Percentiles rank a stretch among this genome's conserved stretches.
phyloP scores from a whole-genome alignment of 2,113 vertebrate species.

The Myxocyprinus asiaticus region DNA sequence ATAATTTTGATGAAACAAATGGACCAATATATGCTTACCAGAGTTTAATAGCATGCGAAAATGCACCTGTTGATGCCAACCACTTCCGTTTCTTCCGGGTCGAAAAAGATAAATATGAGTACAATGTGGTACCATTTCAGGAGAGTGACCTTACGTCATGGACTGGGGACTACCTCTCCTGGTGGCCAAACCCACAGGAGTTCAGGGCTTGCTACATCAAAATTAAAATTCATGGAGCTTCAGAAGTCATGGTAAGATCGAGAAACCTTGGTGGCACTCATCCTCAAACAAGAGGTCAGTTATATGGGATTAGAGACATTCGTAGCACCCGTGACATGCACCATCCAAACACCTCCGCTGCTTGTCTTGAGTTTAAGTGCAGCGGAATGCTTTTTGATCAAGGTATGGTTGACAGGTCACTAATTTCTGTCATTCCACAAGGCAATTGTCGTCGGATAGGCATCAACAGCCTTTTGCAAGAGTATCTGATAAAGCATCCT shows the following conservation, averaged over 20 bases:
- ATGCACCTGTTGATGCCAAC: slow-evolving; percentile 80
- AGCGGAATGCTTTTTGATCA: slow-evolving; percentile 96
- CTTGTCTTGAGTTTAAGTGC: slow-evolving; percentile 96
- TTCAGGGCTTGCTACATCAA: slow-evolving; percentile 96
- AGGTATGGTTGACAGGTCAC: slow-evolving; percentile 81
- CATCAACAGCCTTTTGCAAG: slow-evolving; percentile 82
- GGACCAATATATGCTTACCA: slow-evolving; percentile 93
- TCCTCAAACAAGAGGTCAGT: slow-evolving; percentile 78
- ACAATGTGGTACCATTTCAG: slow-evolving; percentile 92
- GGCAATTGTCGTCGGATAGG: slow-evolving; percentile 83
- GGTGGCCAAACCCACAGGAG: slow-evolving; percentile 98
- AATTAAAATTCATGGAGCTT: slow-evolving; percentile 85
- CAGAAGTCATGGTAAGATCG: slow-evolving; percentile 90
- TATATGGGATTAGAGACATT: slow-evolving; percentile 92
- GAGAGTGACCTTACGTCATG: slow-evolving; percentile 90
- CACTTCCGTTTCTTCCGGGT: slow-evolving; percentile 95
- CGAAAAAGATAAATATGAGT: slow-evolving; percentile 94
- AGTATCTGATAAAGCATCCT: slow-evolving; percentile 88
- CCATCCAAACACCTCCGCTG: slow-evolving; percentile 75
- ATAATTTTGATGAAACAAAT: slow-evolving; percentile 81
- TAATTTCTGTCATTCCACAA: slow-evolving; percentile 86
- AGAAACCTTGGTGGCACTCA: slow-evolving; percentile 87
- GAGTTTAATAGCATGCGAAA: slow-evolving; percentile 84
- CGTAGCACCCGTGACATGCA: slow-evolving; percentile 86
- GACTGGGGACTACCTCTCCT: slow-evolving; percentile 90